These are phyloP conservation scores for Papilio gigon DNA, from an alignment of 2,888 invertebrate genomes.

Conservation along the genomic window DNA sequence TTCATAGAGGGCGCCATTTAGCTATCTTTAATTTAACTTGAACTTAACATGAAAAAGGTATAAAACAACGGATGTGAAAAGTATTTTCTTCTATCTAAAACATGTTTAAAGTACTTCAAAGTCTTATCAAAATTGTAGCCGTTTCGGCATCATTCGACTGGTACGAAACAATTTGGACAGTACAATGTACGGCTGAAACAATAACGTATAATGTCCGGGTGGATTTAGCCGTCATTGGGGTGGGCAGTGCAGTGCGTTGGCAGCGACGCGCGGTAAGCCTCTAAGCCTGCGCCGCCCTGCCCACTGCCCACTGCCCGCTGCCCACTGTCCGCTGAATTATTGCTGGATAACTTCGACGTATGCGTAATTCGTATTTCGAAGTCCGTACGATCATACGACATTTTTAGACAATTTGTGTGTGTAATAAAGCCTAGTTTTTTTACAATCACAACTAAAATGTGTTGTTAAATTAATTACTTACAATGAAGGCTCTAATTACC, in stretches of 20 bases:
- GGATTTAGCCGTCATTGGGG: constrained; percentile 44
- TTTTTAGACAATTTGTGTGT: neutral
- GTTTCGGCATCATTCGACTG: neutral
- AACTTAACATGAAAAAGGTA: no score
- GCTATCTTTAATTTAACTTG: no score
- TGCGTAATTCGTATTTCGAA: constrained; percentile 15
- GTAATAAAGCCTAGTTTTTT: no score
- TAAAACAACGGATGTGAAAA: no score
- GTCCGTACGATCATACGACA: neutral
- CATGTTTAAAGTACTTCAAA: neutral
- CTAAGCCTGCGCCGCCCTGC: constrained; percentile 47
- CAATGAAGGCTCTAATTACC: no score
- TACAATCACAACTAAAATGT: neutral
- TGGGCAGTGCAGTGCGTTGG: constrained; percentile 47
- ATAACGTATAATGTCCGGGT: constrained; percentile 38
- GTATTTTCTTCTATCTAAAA: no score
- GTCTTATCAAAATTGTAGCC: neutral
- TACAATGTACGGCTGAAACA: constrained; percentile 21
- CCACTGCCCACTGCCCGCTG: constrained; percentile 44
- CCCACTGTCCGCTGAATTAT: constrained; percentile 48
- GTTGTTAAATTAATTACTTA: neutral
- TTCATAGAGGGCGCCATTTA: no score
- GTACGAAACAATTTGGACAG: constrained; percentile 31
- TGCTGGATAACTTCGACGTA: constrained; percentile 41
- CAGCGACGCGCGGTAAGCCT: constrained; percentile 49